Percentiles rank a stretch among this genome's conserved stretches.
Evolutionary conservation across 2,888 invertebrate species (phyloP).

Genomic region (Julus scandinavius): DNA sequence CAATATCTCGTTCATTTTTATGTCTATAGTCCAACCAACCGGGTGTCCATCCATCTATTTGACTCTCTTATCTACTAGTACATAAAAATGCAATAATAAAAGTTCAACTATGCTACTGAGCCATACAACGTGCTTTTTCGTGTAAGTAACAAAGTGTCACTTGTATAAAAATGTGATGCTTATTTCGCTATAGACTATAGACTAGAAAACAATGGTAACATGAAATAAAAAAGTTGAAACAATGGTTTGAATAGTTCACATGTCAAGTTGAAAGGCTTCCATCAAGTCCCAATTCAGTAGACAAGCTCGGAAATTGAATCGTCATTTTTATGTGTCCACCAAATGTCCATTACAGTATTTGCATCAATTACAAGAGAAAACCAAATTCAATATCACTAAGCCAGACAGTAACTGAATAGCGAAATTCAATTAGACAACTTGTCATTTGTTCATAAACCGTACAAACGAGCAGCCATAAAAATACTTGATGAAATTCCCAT

Average conservation of each 20-base stretch:
- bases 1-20: constrained; percentile 7
- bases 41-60: background rate
- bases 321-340: background rate
- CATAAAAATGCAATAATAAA: background rate
- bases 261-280: no score
- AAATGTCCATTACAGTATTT: background rate
- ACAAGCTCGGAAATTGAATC: no score
- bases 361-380: background rate
- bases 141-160: background rate
- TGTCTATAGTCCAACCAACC: background rate
- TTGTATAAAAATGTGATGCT: no score
- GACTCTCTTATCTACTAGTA: background rate
- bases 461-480: constrained; percentile 20
- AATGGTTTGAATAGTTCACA: no score
- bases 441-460: constrained; percentile 8
- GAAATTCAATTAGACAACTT: constrained; percentile 2
- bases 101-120: constrained; percentile 11
- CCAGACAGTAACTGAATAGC: background rate
- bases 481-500: background rate
- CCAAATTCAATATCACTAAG: background rate
- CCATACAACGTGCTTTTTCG: constrained; percentile 14
- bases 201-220: no score
- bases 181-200: no score
- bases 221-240: no score
- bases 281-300: no score